Evolutionary conservation across 2,888 invertebrate species (phyloP), one percentile per base, ranked within the genome.

Genomic region (Pemphredon lugubris): DNA sequence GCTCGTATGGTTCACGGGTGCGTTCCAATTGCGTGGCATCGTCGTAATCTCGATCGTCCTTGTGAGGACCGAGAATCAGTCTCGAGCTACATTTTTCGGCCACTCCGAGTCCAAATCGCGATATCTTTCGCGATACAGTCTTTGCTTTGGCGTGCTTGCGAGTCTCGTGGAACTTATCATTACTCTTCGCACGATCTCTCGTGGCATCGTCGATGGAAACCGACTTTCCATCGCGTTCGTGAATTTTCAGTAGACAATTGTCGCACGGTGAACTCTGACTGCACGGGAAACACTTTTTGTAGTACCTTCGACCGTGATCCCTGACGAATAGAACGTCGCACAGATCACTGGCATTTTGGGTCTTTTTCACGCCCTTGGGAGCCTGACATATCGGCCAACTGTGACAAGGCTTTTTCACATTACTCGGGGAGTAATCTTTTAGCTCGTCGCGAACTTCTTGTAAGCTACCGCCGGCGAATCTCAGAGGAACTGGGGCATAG

Each of bases 61-160:
- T 60, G 34, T 58, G 77, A 1, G 83, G 81, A 2, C 81, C 83
- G 1, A 92, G 82, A 59, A 89, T 91, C 1, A 92, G 84, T 1
- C 89, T 89, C 0, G 90, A 89, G 9, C 74, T 80, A 75, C 92
- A 92, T 42, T 91, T 91, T 73, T 92, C 92, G 0, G 87, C 77
- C 1, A 92, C 80, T 0, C 91, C 91, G 11, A 86, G 83, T 1
- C 90, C 91, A 73, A 92, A 92, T 39, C 92, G 86, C 5, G 87
- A 86, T 58, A 86, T 67, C 73, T 84, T 84, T 6, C 76, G 73
- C 2, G 75, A 59, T 4, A 70, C 21, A 26, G 23, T 16, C 7
- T 39, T 9, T 51, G 61, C 2, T 5, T 61, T 44, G 65, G n/a
- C 21, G 14, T 7, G n/a, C n/a, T 7, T 60, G 0, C 21, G 3